A percentile compares a stretch with the other conserved stretches of the same genome.
Conservation (phyloP, 2,113 vertebrate genomes). For the Ictalurus furcatus region DNA sequence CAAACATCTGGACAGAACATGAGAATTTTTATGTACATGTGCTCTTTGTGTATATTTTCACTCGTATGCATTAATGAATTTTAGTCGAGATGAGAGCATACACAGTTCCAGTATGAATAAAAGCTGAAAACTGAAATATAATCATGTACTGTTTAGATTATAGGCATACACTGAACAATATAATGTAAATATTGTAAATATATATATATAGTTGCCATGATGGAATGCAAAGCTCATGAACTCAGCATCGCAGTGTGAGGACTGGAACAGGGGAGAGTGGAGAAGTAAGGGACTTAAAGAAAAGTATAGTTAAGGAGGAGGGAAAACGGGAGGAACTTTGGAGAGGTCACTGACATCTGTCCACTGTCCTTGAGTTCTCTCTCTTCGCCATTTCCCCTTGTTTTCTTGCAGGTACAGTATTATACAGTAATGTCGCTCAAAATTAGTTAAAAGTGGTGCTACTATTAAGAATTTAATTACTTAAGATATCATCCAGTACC, state of each 20-base stretch:
- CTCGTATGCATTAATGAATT: too few relatives aligned
- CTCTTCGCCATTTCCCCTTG: not conserved
- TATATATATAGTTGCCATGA: too few relatives aligned
- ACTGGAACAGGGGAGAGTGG: conserved; percentile 26
- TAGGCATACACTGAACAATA: too few relatives aligned
- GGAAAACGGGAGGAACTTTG: conserved; percentile 1
- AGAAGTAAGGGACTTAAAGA: not conserved
- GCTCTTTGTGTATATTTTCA: too few relatives aligned
- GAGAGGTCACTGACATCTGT: not conserved
- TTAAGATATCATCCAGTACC: not conserved
- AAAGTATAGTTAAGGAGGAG: not conserved
- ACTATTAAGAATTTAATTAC: not conserved
- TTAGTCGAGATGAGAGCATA: too few relatives aligned
- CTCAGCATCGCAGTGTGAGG: conserved; percentile 53
- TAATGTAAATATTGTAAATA: too few relatives aligned
- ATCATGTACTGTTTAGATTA: too few relatives aligned
- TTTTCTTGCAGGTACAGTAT: not conserved
- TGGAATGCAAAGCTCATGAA: conserved; percentile 68
- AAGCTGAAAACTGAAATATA: too few relatives aligned
- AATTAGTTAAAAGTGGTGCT: not conserved
- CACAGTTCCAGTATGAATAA: too few relatives aligned
- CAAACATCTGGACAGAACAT: too few relatives aligned
- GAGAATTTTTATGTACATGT: too few relatives aligned
- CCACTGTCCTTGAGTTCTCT: not conserved
- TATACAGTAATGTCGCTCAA: not conserved